Evolutionary conservation across 2,113 vertebrate species (phyloP), one percentile per base, ranked within the genome.

Genomic region (Ornithorhynchus anatinus): DNA sequence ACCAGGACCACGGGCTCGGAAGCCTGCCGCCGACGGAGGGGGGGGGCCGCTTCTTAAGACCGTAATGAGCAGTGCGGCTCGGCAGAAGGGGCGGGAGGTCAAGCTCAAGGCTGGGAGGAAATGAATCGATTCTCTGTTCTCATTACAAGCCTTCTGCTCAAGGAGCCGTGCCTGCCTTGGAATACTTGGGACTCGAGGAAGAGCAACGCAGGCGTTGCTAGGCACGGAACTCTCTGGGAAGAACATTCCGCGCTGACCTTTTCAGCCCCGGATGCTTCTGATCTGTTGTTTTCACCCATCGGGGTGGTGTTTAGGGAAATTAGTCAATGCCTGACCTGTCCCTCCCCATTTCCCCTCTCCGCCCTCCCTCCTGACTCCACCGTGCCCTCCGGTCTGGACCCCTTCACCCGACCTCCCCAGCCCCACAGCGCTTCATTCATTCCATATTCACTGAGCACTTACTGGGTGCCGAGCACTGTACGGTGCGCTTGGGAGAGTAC

Each of bases 81-180:
- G 37, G 69, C 65, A 69, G 66, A 80, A 8, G 59, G 80, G 75
- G 42, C 39, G 57, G 9, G 13, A 70, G 79, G 69, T 79, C 76
- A 86, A 59, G 54, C 38, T 78, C 69, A 61, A 57, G 64, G 59
- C 67, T 72, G 35, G 50, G 48, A 76, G 75, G 73, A 84, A 81
- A 84, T 76, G 50, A 79, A 27, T 51, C 64, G 61, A 90, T 78
- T 64, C 77, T 81, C 66, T 77, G 23, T 73, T 45, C 79, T 87
- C 74, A 54, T 70, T 60, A 72, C 23, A 3, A n/a, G n/a, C n/a
- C n/a, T n/a, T n/a, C n/a, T n/a, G n/a, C n/a, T n/a, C n/a, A n/a
- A n/a, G n/a, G n/a, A n/a, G n/a, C n/a, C n/a, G 38, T n/a, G n/a
- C n/a, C n/a, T n/a, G n/a, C n/a, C n/a, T n/a, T n/a, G n/a, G n/a